Evolutionary conservation across 2,113 vertebrate species (phyloP).

Genomic region (Cyprinodon brontotheroides): DNA sequence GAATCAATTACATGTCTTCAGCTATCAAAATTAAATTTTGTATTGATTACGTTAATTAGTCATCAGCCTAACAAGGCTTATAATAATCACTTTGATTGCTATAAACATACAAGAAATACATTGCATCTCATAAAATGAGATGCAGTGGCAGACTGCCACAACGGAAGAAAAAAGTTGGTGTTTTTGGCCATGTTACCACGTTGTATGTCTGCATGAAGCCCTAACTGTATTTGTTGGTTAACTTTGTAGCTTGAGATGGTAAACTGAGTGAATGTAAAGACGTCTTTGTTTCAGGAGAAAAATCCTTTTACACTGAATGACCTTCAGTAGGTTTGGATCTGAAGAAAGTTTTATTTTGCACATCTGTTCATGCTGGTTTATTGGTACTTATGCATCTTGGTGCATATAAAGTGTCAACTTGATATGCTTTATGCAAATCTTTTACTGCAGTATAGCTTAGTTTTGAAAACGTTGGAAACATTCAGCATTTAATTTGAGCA

Average conservation of each 20-base stretch:
- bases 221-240: not conserved
- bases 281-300: not conserved
- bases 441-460: not conserved
- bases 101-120: not conserved
- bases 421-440: not conserved
- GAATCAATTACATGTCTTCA: not conserved
- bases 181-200: not conserved
- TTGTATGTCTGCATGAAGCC: not conserved
- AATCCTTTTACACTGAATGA: not conserved
- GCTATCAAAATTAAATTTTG: not conserved
- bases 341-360: not conserved
- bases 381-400: not conserved
- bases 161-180: not conserved
- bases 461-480: not conserved
- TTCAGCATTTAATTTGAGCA: not conserved
- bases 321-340: not conserved
- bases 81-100: not conserved
- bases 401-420: not conserved
- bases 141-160: not conserved
- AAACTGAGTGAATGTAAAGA: not conserved
- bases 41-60: not conserved
- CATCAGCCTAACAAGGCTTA: not conserved
- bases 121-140: not conserved
- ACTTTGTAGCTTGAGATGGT: no score
- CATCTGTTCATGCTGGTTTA: not conserved